A percentile compares a stretch with the other conserved stretches of the same genome.
phyloP scores from a whole-genome alignment of 1,140 invertebrate species.

The Stegodyphus dumicola region DNA sequence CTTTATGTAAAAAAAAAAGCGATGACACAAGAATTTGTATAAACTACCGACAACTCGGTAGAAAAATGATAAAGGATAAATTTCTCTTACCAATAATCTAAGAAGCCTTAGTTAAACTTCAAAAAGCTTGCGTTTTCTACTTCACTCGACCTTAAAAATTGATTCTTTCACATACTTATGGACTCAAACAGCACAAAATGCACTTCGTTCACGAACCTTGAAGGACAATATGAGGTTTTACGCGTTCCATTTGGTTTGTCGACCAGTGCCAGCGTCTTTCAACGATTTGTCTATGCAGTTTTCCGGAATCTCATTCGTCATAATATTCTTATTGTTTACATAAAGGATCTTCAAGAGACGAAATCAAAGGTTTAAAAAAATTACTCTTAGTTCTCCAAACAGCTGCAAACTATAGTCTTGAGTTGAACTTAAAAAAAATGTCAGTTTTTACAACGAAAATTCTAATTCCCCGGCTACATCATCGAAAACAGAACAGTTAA shows the following conservation, averaged over 20 bases:
- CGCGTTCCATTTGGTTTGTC: neutral
- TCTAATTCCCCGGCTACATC: neutral
- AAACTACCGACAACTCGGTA: neutral
- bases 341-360: neutral
- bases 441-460: neutral
- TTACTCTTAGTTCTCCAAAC: neutral
- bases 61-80: neutral
- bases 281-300: neutral
- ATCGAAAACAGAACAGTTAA: neutral
- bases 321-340: neutral
- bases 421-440: neutral
- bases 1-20: neutral
- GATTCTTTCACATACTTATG: neutral
- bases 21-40: neutral
- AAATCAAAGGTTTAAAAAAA: neutral
- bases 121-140: neutral
- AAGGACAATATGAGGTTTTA: constrained; percentile 7
- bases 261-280: neutral
- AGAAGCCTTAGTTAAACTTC: neutral
- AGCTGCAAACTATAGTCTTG: neutral
- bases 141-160: neutral
- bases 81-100: neutral
- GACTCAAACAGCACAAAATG: neutral
- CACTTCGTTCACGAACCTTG: neutral
- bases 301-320: neutral